Evolutionary conservation across 2,113 vertebrate genomes (phyloP).

Genomic region (Prietella phreatophila): DNA sequence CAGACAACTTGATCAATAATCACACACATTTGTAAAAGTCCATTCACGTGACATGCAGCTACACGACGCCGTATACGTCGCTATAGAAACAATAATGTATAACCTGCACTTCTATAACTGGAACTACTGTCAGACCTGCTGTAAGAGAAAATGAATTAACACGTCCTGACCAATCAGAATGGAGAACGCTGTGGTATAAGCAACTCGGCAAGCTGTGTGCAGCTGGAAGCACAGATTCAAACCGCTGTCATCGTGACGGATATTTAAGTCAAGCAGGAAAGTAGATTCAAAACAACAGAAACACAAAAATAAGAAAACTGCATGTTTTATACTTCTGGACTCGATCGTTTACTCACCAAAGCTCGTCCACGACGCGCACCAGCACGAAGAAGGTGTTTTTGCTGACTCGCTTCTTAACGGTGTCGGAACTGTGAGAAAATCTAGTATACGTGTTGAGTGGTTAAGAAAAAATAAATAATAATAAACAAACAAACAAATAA

Average conservation of each 20-base stretch:
- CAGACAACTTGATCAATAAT: background rate
- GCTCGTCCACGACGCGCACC: conserved; percentile 87
- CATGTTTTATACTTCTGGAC: background rate
- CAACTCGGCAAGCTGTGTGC: background rate
- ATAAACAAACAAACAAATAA: too few species aligned
- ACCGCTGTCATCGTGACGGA: background rate
- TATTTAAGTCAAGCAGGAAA: background rate
- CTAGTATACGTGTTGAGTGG: conserved; percentile 78
- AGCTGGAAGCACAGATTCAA: background rate
- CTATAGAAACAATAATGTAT: background rate
- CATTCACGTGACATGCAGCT: background rate
- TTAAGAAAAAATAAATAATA: conserved; percentile 69
- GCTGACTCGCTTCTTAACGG: conserved; percentile 79
- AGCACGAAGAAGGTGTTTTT: conserved; percentile 90
- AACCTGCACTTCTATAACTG: background rate
- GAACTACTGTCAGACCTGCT: background rate
- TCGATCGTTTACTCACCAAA: conserved; percentile 79
- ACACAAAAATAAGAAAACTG: background rate
- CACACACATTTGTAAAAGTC: background rate
- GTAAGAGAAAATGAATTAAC: background rate
- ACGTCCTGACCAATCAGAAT: background rate
- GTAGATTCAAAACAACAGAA: background rate
- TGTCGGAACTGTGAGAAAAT: conserved; percentile 79
- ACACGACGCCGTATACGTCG: background rate
- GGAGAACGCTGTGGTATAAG: background rate